A percentile compares a stretch with the other conserved stretches of the same genome.
Evolutionary conservation across 2,888 invertebrate species (phyloP).

Genomic region (Harpalus rubripes): DNA sequence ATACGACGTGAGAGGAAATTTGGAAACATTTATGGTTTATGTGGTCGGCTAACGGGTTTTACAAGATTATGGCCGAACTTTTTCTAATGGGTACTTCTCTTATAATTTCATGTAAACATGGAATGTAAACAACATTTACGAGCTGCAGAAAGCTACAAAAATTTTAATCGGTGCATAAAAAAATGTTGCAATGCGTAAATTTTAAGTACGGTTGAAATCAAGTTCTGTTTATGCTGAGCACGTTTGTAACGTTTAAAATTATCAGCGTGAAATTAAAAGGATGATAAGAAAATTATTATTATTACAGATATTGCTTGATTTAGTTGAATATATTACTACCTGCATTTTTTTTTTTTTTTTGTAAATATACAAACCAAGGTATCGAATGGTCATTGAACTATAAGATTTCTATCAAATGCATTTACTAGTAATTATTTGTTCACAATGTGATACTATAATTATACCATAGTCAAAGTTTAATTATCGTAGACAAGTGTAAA

Average conservation of each 20-base stretch:
- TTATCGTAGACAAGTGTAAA: too few relatives aligned
- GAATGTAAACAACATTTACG: slow-evolving; percentile 48
- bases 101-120: slow-evolving; percentile 39
- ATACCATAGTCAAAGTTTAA: too few relatives aligned
- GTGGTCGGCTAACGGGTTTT: slow-evolving; percentile 37
- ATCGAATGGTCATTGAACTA: too few relatives aligned
- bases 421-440: too few relatives aligned
- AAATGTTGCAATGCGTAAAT: slow-evolving; percentile 24
- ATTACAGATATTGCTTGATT: too few relatives aligned
- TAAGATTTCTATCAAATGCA: too few relatives aligned
- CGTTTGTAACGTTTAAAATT: not conserved
- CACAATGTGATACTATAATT: too few relatives aligned
- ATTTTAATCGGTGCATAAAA: slow-evolving; percentile 16
- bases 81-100: slow-evolving; percentile 40
- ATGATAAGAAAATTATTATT: too few relatives aligned
- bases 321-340: too few relatives aligned
- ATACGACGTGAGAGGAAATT: slow-evolving; percentile 41
- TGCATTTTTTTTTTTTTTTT: too few relatives aligned
- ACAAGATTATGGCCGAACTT: slow-evolving; percentile 12
- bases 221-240: not conserved
- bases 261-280: not conserved
- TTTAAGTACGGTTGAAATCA: slow-evolving; percentile 1
- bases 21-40: slow-evolving; percentile 29
- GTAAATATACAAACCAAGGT: too few relatives aligned
- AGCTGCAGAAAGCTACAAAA: not conserved